Evolutionary conservation across 2,888 invertebrate genomes (phyloP), one percentile per base, ranked within the genome.

Genomic region (Chrysodeixis includens): DNA sequence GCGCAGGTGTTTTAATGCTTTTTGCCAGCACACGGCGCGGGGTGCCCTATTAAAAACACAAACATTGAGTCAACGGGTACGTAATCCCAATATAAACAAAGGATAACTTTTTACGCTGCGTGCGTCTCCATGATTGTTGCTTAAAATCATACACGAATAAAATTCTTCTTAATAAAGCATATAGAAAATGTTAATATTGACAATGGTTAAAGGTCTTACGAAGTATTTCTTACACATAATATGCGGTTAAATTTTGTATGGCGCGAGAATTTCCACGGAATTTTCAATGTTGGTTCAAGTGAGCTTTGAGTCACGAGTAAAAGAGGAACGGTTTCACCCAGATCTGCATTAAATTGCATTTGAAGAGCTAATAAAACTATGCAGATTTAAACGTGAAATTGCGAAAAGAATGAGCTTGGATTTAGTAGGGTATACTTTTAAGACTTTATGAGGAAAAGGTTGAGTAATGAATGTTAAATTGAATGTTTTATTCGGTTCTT

Each of bases 301-400:
- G 53, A 68, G 64, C 83, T 83, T 85, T 83, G 82, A 83, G 76
- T 66, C 60, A 76, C 70, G 56, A 69, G 57, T 67, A 74, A 66
- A 75, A 67, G 61, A 66, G 60, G 58, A 74, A 63, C 56, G 62
- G 30, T 58, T 70, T 72, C 79, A 69, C 62, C 61, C 58, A 73
- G 67, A 81, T 77, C 69, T 78, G 74, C 76, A 73, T 79, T 78
- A 82, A 73, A 86, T 83, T 86, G 82, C 82, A 77, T 84, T 86
- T 84, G 73, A 76, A 73, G 69, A 76, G 73, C 64, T 74, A 71
- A 76, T 78, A 71, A 69, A 71, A 65, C 72, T 69, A 70, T 69
- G 66, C 54, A 65, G 64, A 66, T 74, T 74, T 70, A 59, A 66
- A 72, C 59, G 69, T 71, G 59, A 74, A 69, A 69, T 73, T 71